Evolutionary conservation across 2,888 invertebrate species (phyloP).

Genomic region (Mycogona germanica): DNA sequence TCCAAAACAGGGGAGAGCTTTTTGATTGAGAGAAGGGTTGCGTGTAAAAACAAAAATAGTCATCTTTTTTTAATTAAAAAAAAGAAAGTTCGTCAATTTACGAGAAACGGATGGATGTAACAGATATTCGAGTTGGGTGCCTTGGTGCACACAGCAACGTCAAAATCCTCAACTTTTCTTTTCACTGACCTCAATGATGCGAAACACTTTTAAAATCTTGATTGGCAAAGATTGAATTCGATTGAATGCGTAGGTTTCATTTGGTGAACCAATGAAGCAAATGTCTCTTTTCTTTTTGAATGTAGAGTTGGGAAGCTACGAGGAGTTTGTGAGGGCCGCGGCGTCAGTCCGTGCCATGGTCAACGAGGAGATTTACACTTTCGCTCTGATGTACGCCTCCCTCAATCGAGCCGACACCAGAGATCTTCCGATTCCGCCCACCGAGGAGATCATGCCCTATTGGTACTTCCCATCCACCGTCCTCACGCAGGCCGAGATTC

Average conservation of each 20-base stretch:
- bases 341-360: slow-evolving; percentile 54
- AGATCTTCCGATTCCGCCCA: slow-evolving; percentile 54
- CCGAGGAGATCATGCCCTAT: slow-evolving; percentile 66
- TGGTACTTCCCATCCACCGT: slow-evolving; percentile 65
- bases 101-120: no score
- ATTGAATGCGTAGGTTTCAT: background rate
- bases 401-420: slow-evolving; percentile 59
- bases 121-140: no score
- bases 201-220: background rate
- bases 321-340: slow-evolving; percentile 7
- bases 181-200: background rate
- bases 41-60: no score
- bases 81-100: no score
- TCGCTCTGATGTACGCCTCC: slow-evolving; percentile 59
- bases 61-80: no score
- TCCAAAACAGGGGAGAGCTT: no score
- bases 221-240: background rate
- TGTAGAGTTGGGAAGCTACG: background rate
- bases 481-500: slow-evolving; percentile 54
- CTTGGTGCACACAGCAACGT: no score
- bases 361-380: slow-evolving; percentile 70
- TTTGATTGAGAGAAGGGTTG: no score
- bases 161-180: background rate
- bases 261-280: background rate
- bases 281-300: no score